Percentiles rank a stretch among this genome's conserved stretches.
Evolutionary conservation across 2,113 vertebrate species (phyloP).

Genomic region (Oryzias javanicus): DNA sequence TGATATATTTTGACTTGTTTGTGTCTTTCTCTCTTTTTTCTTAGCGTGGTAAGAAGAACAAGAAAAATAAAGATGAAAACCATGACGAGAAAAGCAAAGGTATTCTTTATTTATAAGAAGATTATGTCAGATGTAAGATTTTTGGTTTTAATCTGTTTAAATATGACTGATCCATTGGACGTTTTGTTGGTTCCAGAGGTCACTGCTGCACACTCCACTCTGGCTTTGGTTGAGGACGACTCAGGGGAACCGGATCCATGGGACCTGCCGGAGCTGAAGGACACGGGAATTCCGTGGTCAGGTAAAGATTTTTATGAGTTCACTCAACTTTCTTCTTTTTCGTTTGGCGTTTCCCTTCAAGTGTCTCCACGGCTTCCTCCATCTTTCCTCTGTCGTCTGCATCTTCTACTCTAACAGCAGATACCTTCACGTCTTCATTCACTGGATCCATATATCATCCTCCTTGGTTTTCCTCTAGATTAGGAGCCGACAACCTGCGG

Average conservation of each 20-base stretch:
- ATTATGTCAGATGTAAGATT: neutral
- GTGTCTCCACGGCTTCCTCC: no score
- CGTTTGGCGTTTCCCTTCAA: neutral
- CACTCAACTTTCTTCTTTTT: neutral
- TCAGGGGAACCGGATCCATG: constrained; percentile 75
- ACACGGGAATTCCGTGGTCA: constrained; percentile 86
- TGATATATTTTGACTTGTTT: neutral
- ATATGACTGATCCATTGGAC: neutral
- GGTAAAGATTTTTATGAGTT: constrained; percentile 65
- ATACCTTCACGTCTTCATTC: no score
- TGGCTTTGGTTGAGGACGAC: constrained; percentile 76
- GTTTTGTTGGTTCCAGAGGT: constrained; percentile 23
- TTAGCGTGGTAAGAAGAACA: constrained; percentile 78
- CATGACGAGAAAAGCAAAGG: constrained; percentile 56
- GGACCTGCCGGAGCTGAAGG: constrained; percentile 82
- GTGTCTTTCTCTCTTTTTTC: neutral
- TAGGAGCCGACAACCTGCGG: no score
- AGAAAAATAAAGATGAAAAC: constrained; percentile 65
- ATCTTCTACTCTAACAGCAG: no score
- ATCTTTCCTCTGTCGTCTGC: no score
- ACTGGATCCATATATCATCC: no score
- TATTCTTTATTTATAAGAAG: constrained; percentile 9
- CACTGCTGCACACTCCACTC: constrained; percentile 72
- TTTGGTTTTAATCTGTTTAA: no score
- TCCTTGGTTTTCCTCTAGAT: no score